Evolutionary conservation across 2,797 vertebrate genomes (phyloP), one percentile per base, ranked within the genome.

Genomic region (Botia kubotai): DNA sequence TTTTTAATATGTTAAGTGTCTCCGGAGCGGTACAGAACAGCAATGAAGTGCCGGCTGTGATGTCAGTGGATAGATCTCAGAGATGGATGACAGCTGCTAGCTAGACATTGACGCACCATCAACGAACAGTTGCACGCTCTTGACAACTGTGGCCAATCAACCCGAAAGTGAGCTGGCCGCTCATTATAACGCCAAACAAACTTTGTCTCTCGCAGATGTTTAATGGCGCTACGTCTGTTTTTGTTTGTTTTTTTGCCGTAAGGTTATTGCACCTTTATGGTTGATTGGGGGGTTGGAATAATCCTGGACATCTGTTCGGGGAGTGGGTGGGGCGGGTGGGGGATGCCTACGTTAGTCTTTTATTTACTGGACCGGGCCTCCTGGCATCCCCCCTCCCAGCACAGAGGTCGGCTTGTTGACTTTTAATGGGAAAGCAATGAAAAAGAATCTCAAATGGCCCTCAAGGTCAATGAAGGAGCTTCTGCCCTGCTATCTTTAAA

Each of bases 231-330:
- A 86, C 90, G 90, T 92, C 93, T 95, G 92, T 93, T 93, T 94
- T 93, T 94, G 93, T 95, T 95, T 93, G 92, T 23, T 23, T 93
- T 90, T 92, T 90, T 88, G 68, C 93, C 87, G 90, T 94, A 93
- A 94, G 93, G 93, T 94, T 94, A 94, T 94, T 95, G 93, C 93
- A 94, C 93, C 93, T 94, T 95, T 95, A 95, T 93, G 93, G 93
- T 90, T 91, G 93, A 91, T 94, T 86, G 82, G 94, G 92, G 94
- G 91, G 83, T 93, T 92, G 89, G 91, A 92, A 93, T 92, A 92
- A 94, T 94, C 91, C 93, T 92, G 87, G 89, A 93, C 94, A 95
- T 95, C 94, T 95, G 93, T 94, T 95, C 90, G 13, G 62, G 71
- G 74, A 77, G 72, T 53, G 58, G 80, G 80, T 67, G 85, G 76